Conservation (phyloP, 2,888 invertebrate genomes). For the Ochropacha duplaris region DNA sequence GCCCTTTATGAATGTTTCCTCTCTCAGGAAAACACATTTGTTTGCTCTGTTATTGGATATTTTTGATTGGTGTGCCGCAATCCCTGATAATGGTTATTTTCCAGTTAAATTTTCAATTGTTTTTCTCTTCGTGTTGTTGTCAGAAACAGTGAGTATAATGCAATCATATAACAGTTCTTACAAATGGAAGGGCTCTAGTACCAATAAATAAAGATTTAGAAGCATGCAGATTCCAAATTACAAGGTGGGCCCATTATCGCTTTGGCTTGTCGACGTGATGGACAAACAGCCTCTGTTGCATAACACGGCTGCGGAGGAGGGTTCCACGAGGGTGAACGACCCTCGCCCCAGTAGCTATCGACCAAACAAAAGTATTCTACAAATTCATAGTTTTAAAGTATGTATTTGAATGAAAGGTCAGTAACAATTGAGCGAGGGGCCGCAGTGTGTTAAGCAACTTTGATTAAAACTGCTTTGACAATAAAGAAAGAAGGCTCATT, state of each 20-base stretch:
- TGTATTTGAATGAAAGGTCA: constrained; percentile 10
- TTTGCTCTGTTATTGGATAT: not conserved
- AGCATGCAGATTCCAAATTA: constrained; percentile 19
- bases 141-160: too few species aligned
- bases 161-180: not conserved
- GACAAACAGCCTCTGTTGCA: constrained; percentile 46
- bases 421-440: constrained; percentile 9
- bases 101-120: too few species aligned
- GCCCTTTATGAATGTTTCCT: not conserved
- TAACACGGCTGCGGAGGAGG: constrained; percentile 36
- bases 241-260: constrained; percentile 17
- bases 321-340: constrained; percentile 53
- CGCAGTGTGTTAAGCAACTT: not conserved
- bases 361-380: constrained; percentile 18
- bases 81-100: not conserved
- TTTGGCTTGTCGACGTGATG: constrained; percentile 45
- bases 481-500: not conserved
- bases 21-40: not conserved
- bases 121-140: too few species aligned
- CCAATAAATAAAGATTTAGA: constrained; percentile 15
- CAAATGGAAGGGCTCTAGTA: not conserved
- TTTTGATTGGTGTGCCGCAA: not conserved
- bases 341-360: constrained; percentile 26
- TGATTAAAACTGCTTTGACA: not conserved
- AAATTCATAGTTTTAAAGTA: constrained; percentile 13